phyloP scores from a whole-genome alignment of 2,888 invertebrate species.

The Acanthopleura granulata region DNA sequence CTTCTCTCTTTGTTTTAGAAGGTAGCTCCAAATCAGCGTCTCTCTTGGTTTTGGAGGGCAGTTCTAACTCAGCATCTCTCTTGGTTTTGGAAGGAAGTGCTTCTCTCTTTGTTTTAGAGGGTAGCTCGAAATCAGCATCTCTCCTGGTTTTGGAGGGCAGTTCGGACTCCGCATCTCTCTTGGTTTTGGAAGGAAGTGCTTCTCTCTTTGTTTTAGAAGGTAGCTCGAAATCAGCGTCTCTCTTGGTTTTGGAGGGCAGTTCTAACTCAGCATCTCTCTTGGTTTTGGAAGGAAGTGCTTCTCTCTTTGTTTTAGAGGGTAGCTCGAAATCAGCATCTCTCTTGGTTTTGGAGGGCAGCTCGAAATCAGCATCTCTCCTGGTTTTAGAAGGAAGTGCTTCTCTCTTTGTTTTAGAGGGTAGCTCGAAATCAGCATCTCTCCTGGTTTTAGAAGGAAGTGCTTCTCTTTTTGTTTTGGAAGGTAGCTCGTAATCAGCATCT shows the following conservation, averaged over 20 bases:
- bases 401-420: background rate
- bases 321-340: background rate
- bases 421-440: background rate
- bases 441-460: too few relatives aligned
- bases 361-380: background rate
- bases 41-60: background rate
- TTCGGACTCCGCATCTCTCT: background rate
- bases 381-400: background rate
- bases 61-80: background rate
- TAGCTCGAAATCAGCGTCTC: too few relatives aligned
- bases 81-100: background rate
- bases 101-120: background rate
- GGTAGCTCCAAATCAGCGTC: background rate
- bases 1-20: too few relatives aligned
- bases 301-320: background rate
- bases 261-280: background rate
- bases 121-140: background rate
- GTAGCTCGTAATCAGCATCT: background rate
- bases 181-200: background rate
- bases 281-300: conserved; percentile 4
- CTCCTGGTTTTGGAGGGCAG: background rate
- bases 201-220: too few relatives aligned
- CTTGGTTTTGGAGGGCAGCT: background rate
- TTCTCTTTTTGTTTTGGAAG: too few relatives aligned
- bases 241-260: background rate